Percentiles rank a stretch among this genome's conserved stretches.
Evolutionary conservation across 2,888 invertebrate genomes (phyloP).

Genomic region (Rotaria sp.): DNA sequence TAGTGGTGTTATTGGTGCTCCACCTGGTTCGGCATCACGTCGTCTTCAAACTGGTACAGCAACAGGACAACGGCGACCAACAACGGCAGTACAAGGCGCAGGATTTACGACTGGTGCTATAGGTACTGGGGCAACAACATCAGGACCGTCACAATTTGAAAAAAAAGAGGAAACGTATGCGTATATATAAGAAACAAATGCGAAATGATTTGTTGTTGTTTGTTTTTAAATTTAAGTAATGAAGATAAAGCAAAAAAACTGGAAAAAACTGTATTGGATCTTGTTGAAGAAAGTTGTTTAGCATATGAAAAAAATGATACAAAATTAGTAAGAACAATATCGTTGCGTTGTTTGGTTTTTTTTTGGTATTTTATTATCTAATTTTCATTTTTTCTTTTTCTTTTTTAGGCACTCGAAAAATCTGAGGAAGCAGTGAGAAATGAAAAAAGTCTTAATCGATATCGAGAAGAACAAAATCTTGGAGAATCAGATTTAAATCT

Average conservation of each 20-base stretch:
- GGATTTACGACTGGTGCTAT: constrained; percentile 74
- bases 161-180: constrained; percentile 62
- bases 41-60: constrained; percentile 32
- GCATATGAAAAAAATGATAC: constrained; percentile 64
- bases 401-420: constrained; percentile 68
- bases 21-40: constrained; percentile 42
- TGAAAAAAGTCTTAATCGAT: constrained; percentile 77
- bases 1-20: constrained; percentile 45
- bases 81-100: constrained; percentile 90
- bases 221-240: constrained; percentile 61
- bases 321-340: constrained; percentile 55
- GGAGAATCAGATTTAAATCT: constrained; percentile 86
- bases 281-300: constrained; percentile 81
- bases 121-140: constrained; percentile 56
- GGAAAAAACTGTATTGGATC: constrained; percentile 76
- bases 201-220: not conserved
- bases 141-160: constrained; percentile 62
- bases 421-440: constrained; percentile 92
- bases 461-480: constrained; percentile 78
- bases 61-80: constrained; percentile 64
- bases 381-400: constrained; percentile 13
- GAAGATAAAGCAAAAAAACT: constrained; percentile 82
- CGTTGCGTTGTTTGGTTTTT: not conserved
- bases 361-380: not conserved
- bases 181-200: not conserved